These are phyloP conservation scores for Propithecus perrieri DNA, from an alignment of 2,797 vertebrate genomes.

Conservation along the genomic window DNA sequence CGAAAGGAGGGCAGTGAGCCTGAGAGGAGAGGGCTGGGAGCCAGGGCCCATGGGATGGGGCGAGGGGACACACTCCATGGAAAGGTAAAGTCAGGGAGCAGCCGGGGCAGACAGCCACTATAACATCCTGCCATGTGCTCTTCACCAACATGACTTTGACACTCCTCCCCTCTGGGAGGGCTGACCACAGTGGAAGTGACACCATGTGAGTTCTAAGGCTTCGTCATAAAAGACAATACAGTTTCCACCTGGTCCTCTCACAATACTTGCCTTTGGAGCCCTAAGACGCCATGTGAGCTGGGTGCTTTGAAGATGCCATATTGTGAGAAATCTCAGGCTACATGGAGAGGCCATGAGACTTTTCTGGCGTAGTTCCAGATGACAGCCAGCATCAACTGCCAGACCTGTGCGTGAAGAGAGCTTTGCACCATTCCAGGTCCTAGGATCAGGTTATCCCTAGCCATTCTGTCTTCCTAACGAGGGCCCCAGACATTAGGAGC, in stretches of 20 bases:
- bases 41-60: not conserved
- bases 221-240: not conserved
- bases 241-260: not conserved
- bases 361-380: not conserved
- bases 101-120: not conserved
- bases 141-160: not conserved
- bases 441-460: not conserved
- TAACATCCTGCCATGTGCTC: accelerated
- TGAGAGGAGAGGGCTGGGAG: not conserved
- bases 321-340: not conserved
- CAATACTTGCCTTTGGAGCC: not conserved
- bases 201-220: not conserved
- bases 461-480: not conserved
- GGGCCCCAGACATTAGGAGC: not conserved
- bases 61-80: not conserved
- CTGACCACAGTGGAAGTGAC: not conserved
- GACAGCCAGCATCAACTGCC: not conserved
- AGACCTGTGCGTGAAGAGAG: not conserved
- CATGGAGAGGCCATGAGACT: not conserved
- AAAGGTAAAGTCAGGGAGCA: not conserved
- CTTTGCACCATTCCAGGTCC: not conserved
- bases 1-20: not conserved
- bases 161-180: not conserved
- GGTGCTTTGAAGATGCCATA: not conserved
- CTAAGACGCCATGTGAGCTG: not conserved